Conservation (phyloP, 2,888 invertebrate genomes). For the Ceratothoa steindachneri region DNA sequence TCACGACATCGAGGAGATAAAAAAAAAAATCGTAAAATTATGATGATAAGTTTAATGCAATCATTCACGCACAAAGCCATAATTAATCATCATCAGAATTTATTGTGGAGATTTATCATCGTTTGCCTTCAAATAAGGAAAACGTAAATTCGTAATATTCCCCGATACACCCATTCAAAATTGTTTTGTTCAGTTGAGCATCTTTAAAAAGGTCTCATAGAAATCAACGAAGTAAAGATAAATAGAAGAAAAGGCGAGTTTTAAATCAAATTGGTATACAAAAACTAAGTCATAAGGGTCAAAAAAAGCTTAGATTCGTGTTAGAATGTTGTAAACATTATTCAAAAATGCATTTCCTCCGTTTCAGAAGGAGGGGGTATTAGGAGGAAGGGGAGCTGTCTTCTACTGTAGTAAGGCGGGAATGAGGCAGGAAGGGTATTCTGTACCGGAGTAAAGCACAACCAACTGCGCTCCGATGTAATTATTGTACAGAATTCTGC, state of each 20-base stretch:
- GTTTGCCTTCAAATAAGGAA: not conserved
- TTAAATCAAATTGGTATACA: not conserved
- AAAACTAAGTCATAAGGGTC: too few relatives aligned
- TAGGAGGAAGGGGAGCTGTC: not conserved
- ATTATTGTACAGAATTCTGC: not conserved
- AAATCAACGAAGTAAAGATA: not conserved
- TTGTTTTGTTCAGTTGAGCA: not conserved
- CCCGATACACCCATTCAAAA: not conserved
- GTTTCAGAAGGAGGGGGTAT: not conserved
- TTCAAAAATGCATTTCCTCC: not conserved
- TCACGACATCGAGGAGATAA: not conserved
- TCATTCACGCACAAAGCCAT: not conserved
- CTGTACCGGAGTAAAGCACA: not conserved
- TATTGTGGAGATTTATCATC: not conserved
- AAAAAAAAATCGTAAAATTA: not conserved
- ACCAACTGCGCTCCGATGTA: not conserved
- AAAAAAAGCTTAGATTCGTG: not conserved
- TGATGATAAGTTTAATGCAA: not conserved
- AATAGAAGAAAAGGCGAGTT: not conserved
- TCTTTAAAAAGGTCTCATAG: not conserved
- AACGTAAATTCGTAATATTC: not conserved
- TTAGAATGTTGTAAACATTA: not conserved
- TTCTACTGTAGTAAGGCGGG: not conserved
- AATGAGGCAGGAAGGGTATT: too few relatives aligned
- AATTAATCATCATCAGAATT: not conserved